Conservation (phyloP, 92 coral and sea anemone species). For the Muricea muricata region DNA sequence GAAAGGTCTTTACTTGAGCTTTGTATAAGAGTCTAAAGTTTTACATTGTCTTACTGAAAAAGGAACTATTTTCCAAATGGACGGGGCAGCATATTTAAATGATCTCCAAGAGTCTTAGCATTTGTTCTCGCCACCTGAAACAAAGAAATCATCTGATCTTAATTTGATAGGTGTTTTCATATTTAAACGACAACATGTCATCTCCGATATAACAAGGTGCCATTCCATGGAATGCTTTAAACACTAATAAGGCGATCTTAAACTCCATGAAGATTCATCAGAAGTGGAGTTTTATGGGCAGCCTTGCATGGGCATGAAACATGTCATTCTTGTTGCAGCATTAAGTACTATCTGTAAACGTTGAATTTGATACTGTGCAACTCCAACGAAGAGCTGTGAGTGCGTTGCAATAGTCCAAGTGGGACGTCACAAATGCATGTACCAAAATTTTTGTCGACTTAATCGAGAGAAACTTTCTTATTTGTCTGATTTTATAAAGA, state of each 20-base stretch:
- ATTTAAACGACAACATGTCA: not conserved
- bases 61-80: not conserved
- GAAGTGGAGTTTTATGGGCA: no score
- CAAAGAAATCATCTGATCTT: not conserved
- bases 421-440: not conserved
- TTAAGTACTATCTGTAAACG: no score
- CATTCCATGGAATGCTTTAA: not conserved
- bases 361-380: no score
- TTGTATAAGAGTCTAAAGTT: no score
- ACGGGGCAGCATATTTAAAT: not conserved
- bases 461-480: slow-evolving; percentile 54
- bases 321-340: no score
- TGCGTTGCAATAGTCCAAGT: slow-evolving; percentile 50
- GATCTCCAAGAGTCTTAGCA: not conserved
- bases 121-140: not conserved
- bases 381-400: slow-evolving; percentile 15
- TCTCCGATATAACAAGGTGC: no score
- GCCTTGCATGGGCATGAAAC: no score
- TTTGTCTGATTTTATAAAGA: slow-evolving; percentile 57
- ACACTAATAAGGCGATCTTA: not conserved
- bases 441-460: not conserved
- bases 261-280: not conserved
- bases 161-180: not conserved
- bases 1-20: no score
- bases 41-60: no score